Percentiles rank a stretch among this genome's conserved stretches.
Conservation (phyloP, 2,888 invertebrate species). For the Chorisops tibialis region DNA sequence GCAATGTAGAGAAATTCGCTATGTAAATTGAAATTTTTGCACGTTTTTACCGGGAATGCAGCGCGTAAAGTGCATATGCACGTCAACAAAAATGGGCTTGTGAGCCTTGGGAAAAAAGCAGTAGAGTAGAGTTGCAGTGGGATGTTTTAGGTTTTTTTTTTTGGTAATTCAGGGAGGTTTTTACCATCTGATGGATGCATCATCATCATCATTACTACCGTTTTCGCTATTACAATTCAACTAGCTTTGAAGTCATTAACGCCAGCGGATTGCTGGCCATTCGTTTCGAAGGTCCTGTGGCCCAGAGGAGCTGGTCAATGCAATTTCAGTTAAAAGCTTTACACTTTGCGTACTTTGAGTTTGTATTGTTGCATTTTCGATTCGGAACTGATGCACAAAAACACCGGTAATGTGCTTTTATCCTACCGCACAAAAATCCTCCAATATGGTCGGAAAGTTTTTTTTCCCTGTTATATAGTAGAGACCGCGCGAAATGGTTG, state of each 20-base stretch:
- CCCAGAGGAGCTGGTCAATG: background rate
- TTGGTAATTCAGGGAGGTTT: background rate
- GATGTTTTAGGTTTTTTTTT: background rate
- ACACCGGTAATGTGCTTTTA: constrained; percentile 26
- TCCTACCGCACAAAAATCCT: background rate
- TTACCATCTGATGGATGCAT: constrained; percentile 5
- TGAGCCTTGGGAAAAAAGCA: background rate
- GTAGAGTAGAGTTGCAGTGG: no score
- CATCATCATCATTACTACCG: constrained; percentile 16
- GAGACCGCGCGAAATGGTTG: background rate
- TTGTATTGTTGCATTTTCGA: constrained; percentile 22
- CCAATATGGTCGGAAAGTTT: constrained; percentile 12
- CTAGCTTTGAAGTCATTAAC: constrained; percentile 4
- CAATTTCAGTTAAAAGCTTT: constrained; percentile 25
- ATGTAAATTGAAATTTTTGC: constrained; percentile 28
- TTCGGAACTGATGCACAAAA: constrained; percentile 18
- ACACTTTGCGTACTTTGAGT: constrained; percentile 14
- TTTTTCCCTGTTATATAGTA: no score
- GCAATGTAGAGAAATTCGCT: constrained; percentile 8
- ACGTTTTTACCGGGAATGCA: constrained; percentile 15
- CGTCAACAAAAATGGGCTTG: constrained; percentile 4
- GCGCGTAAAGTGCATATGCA: background rate
- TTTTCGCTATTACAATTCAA: constrained; percentile 20
- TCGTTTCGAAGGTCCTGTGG: background rate
- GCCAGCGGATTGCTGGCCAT: background rate